phyloP scores from a whole-genome alignment of 2,797 vertebrate genomes.

The Hypotaenidia okinawae region DNA sequence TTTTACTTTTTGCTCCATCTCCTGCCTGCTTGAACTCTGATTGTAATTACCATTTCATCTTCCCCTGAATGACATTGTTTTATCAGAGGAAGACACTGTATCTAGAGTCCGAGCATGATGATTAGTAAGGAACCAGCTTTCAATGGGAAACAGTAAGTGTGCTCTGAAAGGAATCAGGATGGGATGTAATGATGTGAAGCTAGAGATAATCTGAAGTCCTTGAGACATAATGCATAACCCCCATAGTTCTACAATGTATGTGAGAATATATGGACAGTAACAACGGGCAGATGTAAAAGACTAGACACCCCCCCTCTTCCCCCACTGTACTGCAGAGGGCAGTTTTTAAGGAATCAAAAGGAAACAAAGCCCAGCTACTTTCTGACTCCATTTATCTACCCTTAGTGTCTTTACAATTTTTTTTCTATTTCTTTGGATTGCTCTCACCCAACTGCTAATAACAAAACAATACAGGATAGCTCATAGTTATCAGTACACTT shows the following conservation, averaged over 20 bases:
- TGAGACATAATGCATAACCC: not conserved
- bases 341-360: not conserved
- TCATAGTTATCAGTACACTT: not conserved
- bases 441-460: not conserved
- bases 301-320: too few species aligned
- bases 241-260: not conserved
- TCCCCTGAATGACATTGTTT: conserved; percentile 75
- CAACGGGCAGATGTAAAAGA: not conserved
- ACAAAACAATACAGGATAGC: not conserved
- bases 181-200: not conserved
- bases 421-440: not conserved
- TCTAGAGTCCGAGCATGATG: not conserved
- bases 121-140: conserved; percentile 30
- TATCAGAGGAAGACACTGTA: conserved; percentile 67
- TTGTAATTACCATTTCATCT: conserved; percentile 81
- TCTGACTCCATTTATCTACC: not conserved
- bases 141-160: conserved; percentile 20
- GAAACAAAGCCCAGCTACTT: not conserved
- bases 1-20: conserved; percentile 81
- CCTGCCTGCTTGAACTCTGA: conserved; percentile 78
- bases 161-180: not conserved
- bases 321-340: not conserved
- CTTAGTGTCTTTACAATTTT: not conserved
- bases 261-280: not conserved
- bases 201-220: not conserved